Conservation (phyloP, 2,113 vertebrate genomes). For the Cyanistes caeruleus region DNA sequence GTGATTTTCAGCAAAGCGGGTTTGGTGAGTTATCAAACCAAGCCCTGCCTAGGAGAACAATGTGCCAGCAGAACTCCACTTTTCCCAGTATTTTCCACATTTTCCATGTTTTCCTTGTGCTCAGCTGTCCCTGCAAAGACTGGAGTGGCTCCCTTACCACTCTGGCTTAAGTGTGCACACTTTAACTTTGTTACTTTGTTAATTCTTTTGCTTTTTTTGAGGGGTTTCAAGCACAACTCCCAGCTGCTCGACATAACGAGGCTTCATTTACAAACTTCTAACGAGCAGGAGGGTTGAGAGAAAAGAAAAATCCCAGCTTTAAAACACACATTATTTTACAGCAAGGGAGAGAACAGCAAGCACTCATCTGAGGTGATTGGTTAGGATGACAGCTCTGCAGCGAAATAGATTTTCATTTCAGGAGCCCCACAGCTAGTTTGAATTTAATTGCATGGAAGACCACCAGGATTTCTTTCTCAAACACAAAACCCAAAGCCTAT, state of each 20-base stretch:
- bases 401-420: not conserved
- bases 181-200: not conserved
- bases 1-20: not conserved
- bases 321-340: conserved; percentile 9
- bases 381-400: conserved; percentile 2
- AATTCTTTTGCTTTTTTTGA: not conserved
- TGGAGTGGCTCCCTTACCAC: not conserved
- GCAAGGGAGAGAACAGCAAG: not conserved
- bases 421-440: conserved; percentile 48
- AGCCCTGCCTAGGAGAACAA: not conserved
- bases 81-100: not conserved
- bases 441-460: conserved; percentile 48
- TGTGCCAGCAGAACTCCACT: not conserved
- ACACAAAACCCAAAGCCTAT: not conserved
- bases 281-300: not conserved
- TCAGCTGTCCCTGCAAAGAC: not conserved
- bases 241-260: not conserved
- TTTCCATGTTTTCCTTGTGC: not conserved
- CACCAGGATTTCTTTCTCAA: conserved; percentile 45
- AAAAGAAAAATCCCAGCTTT: conserved; percentile 26
- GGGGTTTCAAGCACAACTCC: not conserved
- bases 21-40: not conserved
- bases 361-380: not conserved
- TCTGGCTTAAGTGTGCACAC: not conserved
- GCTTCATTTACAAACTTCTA: not conserved